Evolutionary conservation across 2,888 invertebrate species (phyloP).

Genomic region (Pogonocherus hispidulus): DNA sequence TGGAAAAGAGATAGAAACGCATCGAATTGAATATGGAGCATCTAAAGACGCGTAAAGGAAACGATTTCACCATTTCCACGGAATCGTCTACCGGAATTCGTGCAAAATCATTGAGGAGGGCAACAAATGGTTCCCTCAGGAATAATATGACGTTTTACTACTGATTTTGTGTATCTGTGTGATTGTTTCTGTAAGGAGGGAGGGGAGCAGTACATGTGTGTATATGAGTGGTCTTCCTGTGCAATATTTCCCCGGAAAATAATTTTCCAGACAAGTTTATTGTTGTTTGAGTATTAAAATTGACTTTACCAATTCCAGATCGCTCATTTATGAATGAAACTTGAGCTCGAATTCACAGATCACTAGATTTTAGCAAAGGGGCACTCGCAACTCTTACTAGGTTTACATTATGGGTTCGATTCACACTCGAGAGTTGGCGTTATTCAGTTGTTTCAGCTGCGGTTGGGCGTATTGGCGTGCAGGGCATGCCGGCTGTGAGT

Average conservation of each 20-base stretch:
- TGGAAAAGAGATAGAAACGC: no score
- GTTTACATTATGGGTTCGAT: background rate
- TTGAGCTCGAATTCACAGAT: background rate
- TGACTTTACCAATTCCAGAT: slow-evolving; percentile 19
- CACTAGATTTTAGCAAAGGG: background rate
- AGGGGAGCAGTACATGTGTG: background rate
- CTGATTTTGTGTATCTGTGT: background rate
- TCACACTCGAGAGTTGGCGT: background rate
- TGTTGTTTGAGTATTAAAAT: no score
- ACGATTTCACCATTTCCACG: no score
- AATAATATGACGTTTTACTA: no score
- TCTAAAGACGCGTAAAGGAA: no score
- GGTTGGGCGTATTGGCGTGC: background rate
- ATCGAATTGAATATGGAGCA: no score
- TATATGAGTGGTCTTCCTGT: background rate
- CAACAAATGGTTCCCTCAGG: no score
- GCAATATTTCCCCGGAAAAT: background rate
- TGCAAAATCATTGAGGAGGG: no score
- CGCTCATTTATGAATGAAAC: background rate
- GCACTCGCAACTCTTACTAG: background rate
- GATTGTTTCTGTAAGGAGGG: background rate
- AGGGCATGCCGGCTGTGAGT: background rate
- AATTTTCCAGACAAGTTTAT: no score
- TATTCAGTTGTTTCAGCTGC: background rate
- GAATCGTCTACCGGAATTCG: no score